These are phyloP conservation scores for Bryconaethiops microstoma DNA, from an alignment of 2,797 vertebrate genomes.

Conservation along the genomic window DNA sequence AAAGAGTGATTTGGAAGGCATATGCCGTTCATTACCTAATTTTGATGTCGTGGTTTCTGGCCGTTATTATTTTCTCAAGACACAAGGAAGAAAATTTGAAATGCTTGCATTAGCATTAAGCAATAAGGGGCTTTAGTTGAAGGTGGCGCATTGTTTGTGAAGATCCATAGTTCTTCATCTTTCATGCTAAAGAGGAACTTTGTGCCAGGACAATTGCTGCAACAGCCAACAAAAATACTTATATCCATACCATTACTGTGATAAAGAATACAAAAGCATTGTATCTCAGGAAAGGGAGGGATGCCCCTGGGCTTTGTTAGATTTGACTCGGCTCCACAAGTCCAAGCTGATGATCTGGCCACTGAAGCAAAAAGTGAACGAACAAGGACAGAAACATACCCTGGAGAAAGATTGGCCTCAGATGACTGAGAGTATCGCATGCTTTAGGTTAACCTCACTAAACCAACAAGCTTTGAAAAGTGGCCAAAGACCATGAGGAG, in stretches of 20 bases:
- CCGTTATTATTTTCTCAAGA: conserved; percentile 24
- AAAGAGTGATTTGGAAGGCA: conserved; percentile 2
- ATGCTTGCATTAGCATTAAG: background rate
- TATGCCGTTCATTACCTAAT: conserved; percentile 20
- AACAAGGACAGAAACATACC: conserved; percentile 19
- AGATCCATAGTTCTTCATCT: background rate
- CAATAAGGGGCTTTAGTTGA: background rate
- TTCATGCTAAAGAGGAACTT: background rate
- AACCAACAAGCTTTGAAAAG: conserved; percentile 2
- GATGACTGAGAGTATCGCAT: conserved; percentile 25
- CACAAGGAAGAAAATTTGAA: conserved; percentile 11
- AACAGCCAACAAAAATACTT: background rate
- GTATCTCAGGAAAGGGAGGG: background rate
- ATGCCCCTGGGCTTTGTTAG: conserved; percentile 23
- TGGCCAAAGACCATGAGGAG: conserved; percentile 22
- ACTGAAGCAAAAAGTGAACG: conserved; percentile 32
- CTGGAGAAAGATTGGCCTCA: conserved; percentile 40
- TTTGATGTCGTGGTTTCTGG: conserved; percentile 15
- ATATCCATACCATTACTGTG: conserved; percentile 7
- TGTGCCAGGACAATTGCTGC: background rate
- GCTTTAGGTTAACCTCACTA: conserved; percentile 22
- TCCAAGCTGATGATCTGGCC: conserved; percentile 26
- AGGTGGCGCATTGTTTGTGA: background rate
- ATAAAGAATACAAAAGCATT: conserved; percentile 10
- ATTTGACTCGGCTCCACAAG: conserved; percentile 11